Evolutionary conservation across 2,113 vertebrate genomes (phyloP).

Genomic region (Pelusios castaneus): DNA sequence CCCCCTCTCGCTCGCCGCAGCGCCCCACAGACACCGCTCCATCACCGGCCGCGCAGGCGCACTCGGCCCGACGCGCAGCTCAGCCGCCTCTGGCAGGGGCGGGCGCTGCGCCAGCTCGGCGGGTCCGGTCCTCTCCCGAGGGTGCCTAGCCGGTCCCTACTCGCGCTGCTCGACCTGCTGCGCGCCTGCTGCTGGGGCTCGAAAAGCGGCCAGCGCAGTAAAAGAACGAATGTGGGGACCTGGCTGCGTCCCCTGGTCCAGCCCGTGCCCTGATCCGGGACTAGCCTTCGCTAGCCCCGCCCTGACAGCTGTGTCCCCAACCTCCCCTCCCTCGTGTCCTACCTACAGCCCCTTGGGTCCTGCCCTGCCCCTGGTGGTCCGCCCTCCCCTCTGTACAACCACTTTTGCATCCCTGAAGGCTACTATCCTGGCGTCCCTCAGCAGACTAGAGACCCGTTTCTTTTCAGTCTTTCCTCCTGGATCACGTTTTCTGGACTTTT

Average conservation of each 20-base stretch:
- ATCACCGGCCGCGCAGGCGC: constrained; percentile 20
- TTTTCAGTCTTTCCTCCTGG: rapidly evolving
- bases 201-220: too few species aligned
- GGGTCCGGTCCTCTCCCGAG: too few species aligned
- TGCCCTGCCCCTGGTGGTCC: too few species aligned
- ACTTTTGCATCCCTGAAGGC: too few species aligned
- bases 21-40: not conserved
- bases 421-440: not conserved
- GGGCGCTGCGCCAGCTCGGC: too few species aligned
- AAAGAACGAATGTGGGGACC: too few species aligned
- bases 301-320: not conserved
- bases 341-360: not conserved
- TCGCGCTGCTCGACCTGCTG: too few species aligned
- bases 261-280: not conserved
- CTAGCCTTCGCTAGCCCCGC: not conserved
- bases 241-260: too few species aligned
- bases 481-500: not conserved
- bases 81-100: rapidly evolving
- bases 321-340: not conserved
- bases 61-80: rapidly evolving
- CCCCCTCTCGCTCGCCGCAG: not conserved
- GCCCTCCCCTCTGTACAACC: not conserved
- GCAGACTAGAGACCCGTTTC: not conserved
- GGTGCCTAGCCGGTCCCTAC: too few species aligned
- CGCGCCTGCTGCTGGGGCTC: too few species aligned